Conservation (phyloP, 1,140 invertebrate species). For the Tetramorium alpestre region DNA sequence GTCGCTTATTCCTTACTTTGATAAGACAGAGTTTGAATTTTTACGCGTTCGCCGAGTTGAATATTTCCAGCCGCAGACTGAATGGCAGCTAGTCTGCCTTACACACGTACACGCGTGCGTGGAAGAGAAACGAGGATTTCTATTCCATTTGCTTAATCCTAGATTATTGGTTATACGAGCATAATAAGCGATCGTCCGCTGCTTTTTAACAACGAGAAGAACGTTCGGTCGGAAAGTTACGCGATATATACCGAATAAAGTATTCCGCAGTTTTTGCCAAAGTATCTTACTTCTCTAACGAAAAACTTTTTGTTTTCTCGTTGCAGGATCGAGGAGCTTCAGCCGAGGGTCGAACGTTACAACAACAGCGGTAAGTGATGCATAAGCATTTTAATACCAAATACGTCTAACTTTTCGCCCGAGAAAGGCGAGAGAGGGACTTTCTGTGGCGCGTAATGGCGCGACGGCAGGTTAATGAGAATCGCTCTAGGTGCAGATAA, state of each 20-base stretch:
- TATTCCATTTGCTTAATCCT: not conserved
- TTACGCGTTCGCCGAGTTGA: conserved; percentile 50
- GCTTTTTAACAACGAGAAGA: not conserved
- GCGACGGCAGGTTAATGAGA: conserved; percentile 54
- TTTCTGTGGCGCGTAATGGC: conserved; percentile 45
- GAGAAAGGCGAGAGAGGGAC: not conserved
- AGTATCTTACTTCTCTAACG: not conserved
- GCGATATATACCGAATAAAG: not conserved
- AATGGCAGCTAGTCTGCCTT: not conserved
- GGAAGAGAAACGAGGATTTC: conserved; percentile 9
- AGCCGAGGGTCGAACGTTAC: conserved; percentile 16
- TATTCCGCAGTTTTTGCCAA: not conserved
- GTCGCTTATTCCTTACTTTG: conserved; percentile 70
- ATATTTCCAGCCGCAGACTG: not conserved
- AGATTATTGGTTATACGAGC: not conserved
- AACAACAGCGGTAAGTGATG: conserved; percentile 53
- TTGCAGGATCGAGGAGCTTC: conserved; percentile 38
- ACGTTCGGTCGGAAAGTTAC: not conserved
- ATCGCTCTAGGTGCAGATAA: conserved; percentile 56
- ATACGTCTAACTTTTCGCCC: conserved; percentile 44
- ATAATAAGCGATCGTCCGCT: not conserved
- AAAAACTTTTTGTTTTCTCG: conserved; percentile 20
- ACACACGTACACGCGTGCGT: not conserved
- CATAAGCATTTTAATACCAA: conserved; percentile 54
- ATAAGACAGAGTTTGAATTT: conserved; percentile 67